Percentiles rank a stretch among this genome's conserved stretches.
Evolutionary conservation across 2,113 vertebrate genomes (phyloP).

Genomic region (Ageneiosus marmoratus): DNA sequence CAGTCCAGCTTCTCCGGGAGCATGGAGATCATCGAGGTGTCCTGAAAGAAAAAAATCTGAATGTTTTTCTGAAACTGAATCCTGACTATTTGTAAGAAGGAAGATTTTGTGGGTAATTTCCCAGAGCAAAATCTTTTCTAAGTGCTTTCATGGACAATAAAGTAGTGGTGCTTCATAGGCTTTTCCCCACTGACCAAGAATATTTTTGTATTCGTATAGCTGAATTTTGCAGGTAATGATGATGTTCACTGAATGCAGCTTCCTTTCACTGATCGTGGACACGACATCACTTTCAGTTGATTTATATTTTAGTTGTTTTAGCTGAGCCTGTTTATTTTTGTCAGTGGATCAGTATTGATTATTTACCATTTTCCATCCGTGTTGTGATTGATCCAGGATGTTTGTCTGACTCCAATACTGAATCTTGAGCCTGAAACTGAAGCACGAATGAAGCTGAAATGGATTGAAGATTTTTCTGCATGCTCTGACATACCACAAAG

Average conservation of each 20-base stretch:
- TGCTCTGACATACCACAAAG: constrained; percentile 61
- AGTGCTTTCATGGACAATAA: constrained; percentile 25
- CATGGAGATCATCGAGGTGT: constrained; percentile 96
- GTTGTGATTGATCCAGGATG: constrained; percentile 15
- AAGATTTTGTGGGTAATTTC: constrained; percentile 6
- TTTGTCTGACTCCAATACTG: constrained; percentile 37
- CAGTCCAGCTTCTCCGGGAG: constrained; percentile 92
- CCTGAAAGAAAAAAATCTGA: constrained; percentile 70
- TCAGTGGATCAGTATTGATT: constrained; percentile 43
- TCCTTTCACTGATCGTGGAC: constrained; percentile 42
- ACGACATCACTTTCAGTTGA: constrained; percentile 14
- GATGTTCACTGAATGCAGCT: constrained; percentile 40
- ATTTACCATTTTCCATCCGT: constrained; percentile 20
- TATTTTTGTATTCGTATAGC: constrained; percentile 41
- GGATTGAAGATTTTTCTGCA: constrained; percentile 33
- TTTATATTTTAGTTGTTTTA: constrained; percentile 32
- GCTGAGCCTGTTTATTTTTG: constrained; percentile 54
- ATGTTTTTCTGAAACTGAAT: not conserved
- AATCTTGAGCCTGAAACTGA: constrained; percentile 34
- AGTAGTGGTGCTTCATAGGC: constrained; percentile 30
- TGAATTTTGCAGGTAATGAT: constrained; percentile 45
- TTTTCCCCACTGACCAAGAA: constrained; percentile 39
- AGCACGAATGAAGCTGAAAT: constrained; percentile 41
- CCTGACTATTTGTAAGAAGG: not conserved
- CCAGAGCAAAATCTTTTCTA: constrained; percentile 2